phyloP scores from a whole-genome alignment of 2,797 vertebrate species.

The Xiphophorus birchmanni region DNA sequence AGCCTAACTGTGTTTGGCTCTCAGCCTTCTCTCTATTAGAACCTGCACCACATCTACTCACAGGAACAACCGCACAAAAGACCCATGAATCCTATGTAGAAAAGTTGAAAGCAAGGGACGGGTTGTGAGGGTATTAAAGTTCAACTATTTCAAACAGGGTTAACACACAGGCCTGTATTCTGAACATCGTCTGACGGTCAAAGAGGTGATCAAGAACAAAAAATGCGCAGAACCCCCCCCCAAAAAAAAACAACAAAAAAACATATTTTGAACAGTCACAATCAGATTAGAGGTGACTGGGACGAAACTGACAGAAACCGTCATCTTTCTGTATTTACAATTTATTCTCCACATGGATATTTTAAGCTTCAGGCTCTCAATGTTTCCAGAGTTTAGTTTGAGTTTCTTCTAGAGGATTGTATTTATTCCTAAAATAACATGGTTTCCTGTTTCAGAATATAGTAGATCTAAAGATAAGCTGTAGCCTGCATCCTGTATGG shows the following conservation, averaged over 20 bases:
- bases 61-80: conserved; percentile 51
- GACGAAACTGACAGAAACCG: conserved; percentile 51
- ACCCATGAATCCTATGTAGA: conserved; percentile 36
- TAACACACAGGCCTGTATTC: conserved; percentile 46
- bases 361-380: conserved; percentile 42
- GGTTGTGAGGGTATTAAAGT: conserved; percentile 54
- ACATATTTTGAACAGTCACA: conserved; percentile 62
- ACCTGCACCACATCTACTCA: conserved; percentile 58
- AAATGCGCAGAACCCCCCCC: conserved; percentile 32
- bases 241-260: conserved; percentile 12
- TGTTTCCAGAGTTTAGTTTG: conserved; percentile 37
- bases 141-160: conserved; percentile 61
- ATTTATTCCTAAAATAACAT: conserved; percentile 65
- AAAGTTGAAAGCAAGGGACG: conserved; percentile 44
- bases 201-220: conserved; percentile 59
- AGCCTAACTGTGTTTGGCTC: conserved; percentile 67
- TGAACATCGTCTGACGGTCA: conserved; percentile 54
- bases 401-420: conserved; percentile 57
- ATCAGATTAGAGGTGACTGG: conserved; percentile 51
- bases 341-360: conserved; percentile 58
- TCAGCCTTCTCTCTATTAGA: conserved; percentile 72
- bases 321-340: conserved; percentile 63
- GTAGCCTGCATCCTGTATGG: neutral
- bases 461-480: conserved; percentile 45
- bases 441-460: conserved; percentile 60